Evolutionary conservation across 2,113 vertebrate genomes (phyloP).

Genomic region (Pelecanoides urinatrix): DNA sequence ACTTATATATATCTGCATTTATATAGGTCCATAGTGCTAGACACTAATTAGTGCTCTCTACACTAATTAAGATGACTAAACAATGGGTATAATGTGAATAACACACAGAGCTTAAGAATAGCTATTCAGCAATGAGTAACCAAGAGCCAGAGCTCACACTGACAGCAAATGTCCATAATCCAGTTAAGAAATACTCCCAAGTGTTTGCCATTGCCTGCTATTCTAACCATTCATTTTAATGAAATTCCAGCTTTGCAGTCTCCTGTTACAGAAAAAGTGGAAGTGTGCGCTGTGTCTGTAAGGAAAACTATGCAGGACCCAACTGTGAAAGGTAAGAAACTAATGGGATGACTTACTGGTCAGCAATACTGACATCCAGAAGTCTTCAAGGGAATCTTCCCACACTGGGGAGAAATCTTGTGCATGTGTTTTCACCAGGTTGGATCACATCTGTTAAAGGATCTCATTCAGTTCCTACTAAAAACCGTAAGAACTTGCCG

Average conservation of each 20-base stretch:
- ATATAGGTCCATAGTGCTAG: neutral
- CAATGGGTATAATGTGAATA: neutral
- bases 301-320: constrained; percentile 90
- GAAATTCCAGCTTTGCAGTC: constrained; percentile 85
- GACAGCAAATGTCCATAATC: neutral
- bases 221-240: neutral
- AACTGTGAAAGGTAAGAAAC: constrained; percentile 90
- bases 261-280: constrained; percentile 83
- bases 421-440: neutral
- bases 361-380: neutral
- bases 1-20: neutral
- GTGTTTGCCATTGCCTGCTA: neutral
- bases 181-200: neutral
- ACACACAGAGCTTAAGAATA: neutral
- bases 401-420: neutral
- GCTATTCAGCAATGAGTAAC: neutral
- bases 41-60: neutral
- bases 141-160: neutral
- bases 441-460: neutral
- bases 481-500: neutral
- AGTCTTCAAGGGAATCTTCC: neutral
- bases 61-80: neutral
- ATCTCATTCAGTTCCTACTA: neutral
- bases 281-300: constrained; percentile 85
- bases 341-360: neutral